phyloP scores from a whole-genome alignment of 2,113 vertebrate species.

The Lepus timidus region DNA sequence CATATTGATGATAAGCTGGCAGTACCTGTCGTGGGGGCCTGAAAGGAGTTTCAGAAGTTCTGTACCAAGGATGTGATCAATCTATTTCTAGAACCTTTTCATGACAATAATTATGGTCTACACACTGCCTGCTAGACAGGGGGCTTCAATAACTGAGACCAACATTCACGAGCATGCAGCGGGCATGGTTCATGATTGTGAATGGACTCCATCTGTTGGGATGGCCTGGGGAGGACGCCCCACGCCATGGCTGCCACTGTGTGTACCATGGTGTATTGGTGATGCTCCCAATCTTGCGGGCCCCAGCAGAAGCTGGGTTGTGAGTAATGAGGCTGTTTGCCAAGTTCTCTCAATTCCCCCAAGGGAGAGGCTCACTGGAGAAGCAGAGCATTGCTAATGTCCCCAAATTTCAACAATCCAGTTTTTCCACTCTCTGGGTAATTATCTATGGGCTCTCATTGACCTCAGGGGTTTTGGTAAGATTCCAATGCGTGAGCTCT shows the following conservation, averaged over 20 bases:
- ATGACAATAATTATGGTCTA: neutral
- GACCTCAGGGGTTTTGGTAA: neutral
- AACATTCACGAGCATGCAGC: neutral
- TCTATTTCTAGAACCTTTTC: neutral
- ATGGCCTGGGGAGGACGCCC: neutral
- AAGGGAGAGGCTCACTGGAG: neutral
- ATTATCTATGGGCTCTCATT: neutral
- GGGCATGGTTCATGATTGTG: neutral
- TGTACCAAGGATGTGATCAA: neutral
- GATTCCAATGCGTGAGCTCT: neutral
- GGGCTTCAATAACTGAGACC: neutral
- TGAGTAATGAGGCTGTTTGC: neutral
- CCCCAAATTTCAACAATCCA: constrained; percentile 10
- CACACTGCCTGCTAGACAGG: neutral
- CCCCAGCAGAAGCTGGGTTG: neutral
- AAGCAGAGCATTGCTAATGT: constrained; percentile 43
- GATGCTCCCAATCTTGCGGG: neutral
- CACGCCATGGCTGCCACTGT: neutral
- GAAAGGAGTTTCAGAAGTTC: neutral
- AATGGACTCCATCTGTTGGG: neutral
- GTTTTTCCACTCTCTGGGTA: constrained; percentile 18
- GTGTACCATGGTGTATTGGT: neutral
- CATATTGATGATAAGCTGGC: neutral
- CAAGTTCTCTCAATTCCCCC: neutral
- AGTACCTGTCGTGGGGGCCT: neutral